A percentile compares a stretch with the other conserved stretches of the same genome.
phyloP scores from a whole-genome alignment of 2,797 vertebrate genomes.

The Emys orbicularis region DNA sequence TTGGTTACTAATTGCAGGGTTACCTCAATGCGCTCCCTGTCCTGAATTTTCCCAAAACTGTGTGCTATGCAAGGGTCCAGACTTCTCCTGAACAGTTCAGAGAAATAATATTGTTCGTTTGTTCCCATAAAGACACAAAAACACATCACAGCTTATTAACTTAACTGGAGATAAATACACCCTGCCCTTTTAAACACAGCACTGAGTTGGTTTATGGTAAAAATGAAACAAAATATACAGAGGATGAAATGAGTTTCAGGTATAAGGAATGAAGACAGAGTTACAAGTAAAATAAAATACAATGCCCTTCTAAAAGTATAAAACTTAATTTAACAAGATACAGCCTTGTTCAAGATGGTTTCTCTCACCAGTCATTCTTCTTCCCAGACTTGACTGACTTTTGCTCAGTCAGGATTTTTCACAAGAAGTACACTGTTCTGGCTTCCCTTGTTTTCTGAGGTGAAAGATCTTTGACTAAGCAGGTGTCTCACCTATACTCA shows the following conservation, averaged over 20 bases:
- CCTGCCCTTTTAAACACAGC: not conserved
- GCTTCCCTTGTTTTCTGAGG: not conserved
- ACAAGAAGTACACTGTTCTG: not conserved
- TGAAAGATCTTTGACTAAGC: not conserved
- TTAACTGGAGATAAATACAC: not conserved
- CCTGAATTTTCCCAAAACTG: not conserved
- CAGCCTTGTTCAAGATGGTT: not conserved
- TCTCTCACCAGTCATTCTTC: not conserved
- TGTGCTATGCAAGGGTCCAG: not conserved
- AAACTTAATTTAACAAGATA: not conserved
- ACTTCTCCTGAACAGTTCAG: not conserved
- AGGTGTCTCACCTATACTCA: not conserved
- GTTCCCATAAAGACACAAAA: not conserved
- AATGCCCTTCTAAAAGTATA: not conserved
- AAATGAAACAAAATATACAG: not conserved
- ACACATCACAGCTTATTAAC: not conserved
- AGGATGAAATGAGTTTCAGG: not conserved
- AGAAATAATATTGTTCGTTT: not conserved
- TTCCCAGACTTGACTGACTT: not conserved
- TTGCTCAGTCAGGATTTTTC: not conserved
- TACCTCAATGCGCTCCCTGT: too few species aligned
- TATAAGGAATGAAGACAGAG: not conserved
- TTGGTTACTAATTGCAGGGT: not conserved
- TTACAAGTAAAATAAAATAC: not conserved
- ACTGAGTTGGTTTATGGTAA: not conserved